Evolutionary conservation across 2,797 vertebrate genomes (phyloP).

Genomic region (Nothura maculosa): DNA sequence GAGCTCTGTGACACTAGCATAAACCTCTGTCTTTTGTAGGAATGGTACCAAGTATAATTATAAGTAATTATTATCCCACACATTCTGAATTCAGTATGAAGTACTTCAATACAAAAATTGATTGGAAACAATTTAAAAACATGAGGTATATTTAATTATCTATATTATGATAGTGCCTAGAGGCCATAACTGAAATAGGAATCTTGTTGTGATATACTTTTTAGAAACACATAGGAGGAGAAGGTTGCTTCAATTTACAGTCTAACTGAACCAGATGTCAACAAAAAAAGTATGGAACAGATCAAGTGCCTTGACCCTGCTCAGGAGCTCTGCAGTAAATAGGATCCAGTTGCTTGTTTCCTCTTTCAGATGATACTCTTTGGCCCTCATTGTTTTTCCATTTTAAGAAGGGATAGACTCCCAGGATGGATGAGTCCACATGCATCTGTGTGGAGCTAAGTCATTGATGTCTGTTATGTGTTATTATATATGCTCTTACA

Average conservation of each 20-base stretch:
- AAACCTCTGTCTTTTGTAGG: background rate
- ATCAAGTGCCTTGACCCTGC: background rate
- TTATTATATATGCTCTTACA: rapidly evolving
- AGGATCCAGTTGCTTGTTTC: background rate
- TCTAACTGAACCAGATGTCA: background rate
- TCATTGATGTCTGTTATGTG: background rate
- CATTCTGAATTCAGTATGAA: background rate
- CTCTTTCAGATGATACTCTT: background rate
- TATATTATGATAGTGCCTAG: background rate
- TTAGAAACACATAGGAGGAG: background rate
- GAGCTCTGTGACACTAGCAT: background rate
- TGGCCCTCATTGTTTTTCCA: background rate
- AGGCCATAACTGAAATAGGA: background rate
- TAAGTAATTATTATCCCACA: background rate
- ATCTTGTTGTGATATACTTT: background rate
- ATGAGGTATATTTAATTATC: background rate
- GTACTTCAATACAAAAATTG: background rate
- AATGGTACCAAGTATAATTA: background rate
- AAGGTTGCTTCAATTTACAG: background rate
- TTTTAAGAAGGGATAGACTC: background rate
- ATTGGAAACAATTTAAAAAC: conserved; percentile 14
- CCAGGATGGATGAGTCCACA: background rate
- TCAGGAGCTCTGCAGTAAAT: background rate
- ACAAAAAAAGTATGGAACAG: background rate
- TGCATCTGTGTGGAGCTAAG: background rate